Base-by-base conservation (phyloP, 2,797 vertebrate genomes). In the Anomalospiza imberbis region DNA sequence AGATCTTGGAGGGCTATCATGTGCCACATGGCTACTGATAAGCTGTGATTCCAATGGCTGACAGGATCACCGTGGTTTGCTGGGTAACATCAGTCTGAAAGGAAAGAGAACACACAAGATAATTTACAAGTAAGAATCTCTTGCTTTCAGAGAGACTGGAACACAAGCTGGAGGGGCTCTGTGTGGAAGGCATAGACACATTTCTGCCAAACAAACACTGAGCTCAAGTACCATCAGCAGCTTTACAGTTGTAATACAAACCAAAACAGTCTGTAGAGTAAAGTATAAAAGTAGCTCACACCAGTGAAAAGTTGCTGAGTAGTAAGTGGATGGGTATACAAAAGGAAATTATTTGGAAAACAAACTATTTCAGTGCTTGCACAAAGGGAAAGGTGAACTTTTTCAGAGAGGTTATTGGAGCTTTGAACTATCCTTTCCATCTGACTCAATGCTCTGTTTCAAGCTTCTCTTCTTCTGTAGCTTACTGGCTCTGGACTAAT, bases 401-500 rank as follows among this genome's bases (percentile, higher is more conserved):
- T 85, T 94, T 60, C 61, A 55, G 73, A 71, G 38, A 85, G 77
- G 74, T 94, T 93, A 75, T 71, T 95, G 12, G 53, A 94, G 62
- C 71, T 87, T 34, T 65, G 53, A 94, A 82, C 58, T 88, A 16
- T 44, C 79, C 55, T 90, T 76, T 93, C 91, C 62, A 53, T 74
- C 32, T 87, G 44, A 93, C 78, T 96, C 89, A 85, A 51, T 73
- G 58, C n/a, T 90, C 48, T 79, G 51, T 89, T 89, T 94, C 84
- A 95, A 87, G 71, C 66, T 91, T 81, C 91, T 91, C 68, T 87
- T 90, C 62, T 94, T 91, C 83, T n/a, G 12, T 60, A 91, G 71
- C 78, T 77, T 70, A 63, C 75, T 89, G 91, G 73, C 77, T 96
- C 84, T 91, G 74, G 67, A 68, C 94, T 97, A 97, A 97, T 97